Base-by-base conservation (phyloP, 2,797 vertebrate species). In the Sorex maritimensis region DNA sequence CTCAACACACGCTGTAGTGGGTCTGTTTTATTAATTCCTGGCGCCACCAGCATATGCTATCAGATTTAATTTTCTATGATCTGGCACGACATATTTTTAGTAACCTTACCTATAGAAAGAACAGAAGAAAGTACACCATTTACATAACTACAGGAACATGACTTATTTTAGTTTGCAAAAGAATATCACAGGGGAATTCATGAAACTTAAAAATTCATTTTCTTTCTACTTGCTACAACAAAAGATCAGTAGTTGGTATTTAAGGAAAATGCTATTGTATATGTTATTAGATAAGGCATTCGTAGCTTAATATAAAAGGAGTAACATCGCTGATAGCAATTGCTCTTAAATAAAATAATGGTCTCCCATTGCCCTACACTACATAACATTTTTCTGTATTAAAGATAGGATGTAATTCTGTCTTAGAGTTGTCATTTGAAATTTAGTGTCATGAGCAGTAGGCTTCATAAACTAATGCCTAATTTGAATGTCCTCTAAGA, bases 401-500 rank as follows among this genome's bases (percentile, higher is more conserved):
- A 74, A 83, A 88, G 49, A 80, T 77, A 94, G 72, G 30, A 81
- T 26, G 58, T 74, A 34, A 44, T 15, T 28, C 82, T 81, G 11
- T 89, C 34, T 94, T 87, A 81, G 0, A 55, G 34, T 75, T 93
- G 30, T 86, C 67, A 81, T 72, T 85, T 75, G 68, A 95, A 85
- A 91, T 91, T 87, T 88, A 88, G 15, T 74, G 78, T 41, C 55
- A n/a, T n/a, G 52, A 67, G 61, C 58, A 68, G 26, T 34, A 84
- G 61, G 13, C 26, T 82, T 82, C 67, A 61, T 87, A 96, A 94
- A 95, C 91, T 95, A 92, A 91, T 89, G 77, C 13, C 84, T 85
- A 79, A 95, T 96, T 88, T 94, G 92, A 95, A 95, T 93, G 87
- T 85, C 69, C 74, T 96, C 81, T 89, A 86, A 81, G 30, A 87